These are phyloP conservation scores for Corythucha ciliata DNA, from an alignment of 2,888 invertebrate genomes.

Conservation along the genomic window DNA sequence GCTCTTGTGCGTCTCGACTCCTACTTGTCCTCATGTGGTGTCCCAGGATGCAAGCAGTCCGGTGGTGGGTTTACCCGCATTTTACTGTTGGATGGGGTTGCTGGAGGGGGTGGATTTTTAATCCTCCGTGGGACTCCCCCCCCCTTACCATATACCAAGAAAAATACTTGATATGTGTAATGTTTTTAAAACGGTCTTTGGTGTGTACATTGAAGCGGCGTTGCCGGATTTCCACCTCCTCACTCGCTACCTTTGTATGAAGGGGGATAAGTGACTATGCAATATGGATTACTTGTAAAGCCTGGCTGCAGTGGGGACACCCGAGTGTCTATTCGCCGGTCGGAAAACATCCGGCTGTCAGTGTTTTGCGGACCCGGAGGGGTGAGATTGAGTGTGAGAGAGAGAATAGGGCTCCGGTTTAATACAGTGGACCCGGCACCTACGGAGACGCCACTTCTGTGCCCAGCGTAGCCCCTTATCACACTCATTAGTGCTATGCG, in stretches of 20 bases:
- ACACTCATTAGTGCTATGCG: no score
- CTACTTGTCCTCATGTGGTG: conserved; percentile 16
- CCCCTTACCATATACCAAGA: no score
- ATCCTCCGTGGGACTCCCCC: no score
- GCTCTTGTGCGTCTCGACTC: neutral
- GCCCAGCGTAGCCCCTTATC: no score
- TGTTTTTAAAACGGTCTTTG: conserved; percentile 31
- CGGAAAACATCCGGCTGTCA: conserved; percentile 22
- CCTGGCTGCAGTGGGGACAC: conserved; percentile 22
- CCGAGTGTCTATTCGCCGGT: conserved; percentile 12
- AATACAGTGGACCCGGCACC: no score
- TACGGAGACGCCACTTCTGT: no score
- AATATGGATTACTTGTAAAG: conserved; percentile 28
- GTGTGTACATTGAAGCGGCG: conserved; percentile 27
- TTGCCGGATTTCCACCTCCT: conserved; percentile 23
- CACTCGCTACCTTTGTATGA: no score
- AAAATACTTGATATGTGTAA: no score
- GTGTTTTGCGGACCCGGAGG: no score
- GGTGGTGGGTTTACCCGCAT: conserved; percentile 8
- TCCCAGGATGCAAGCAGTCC: conserved; percentile 14
- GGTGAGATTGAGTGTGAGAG: no score
- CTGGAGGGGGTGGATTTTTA: conserved; percentile 7
- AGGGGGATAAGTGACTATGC: conserved; percentile 26
- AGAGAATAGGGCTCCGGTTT: no score
- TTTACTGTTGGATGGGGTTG: neutral